A percentile compares a stretch with the other conserved stretches of the same genome.
phyloP scores from a whole-genome alignment of 2,888 invertebrate species.

The Helobdella robusta region DNA sequence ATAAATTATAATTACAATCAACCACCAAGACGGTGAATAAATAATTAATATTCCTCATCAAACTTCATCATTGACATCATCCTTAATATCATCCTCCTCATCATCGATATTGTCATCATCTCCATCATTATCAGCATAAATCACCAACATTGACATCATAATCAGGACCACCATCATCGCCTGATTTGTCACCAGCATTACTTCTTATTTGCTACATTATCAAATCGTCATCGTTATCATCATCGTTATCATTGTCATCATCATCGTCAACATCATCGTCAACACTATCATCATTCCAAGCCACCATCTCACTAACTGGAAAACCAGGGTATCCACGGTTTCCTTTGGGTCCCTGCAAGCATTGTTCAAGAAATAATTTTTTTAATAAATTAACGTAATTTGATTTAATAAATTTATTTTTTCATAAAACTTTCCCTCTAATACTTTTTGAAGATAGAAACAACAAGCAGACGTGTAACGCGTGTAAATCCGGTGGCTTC shows the following conservation, averaged over 20 bases:
- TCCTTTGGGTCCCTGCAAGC: slow-evolving; percentile 3
- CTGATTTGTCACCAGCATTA: slow-evolving; percentile 5
- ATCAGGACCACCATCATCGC: slow-evolving; percentile 12
- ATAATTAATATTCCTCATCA: neutral
- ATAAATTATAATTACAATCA: too few species aligned
- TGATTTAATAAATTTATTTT: too few species aligned
- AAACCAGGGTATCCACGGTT: neutral
- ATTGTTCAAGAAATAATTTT: too few species aligned
- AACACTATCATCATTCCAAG: neutral
- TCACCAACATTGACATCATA: slow-evolving; percentile 6
- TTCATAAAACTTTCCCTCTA: too few species aligned
- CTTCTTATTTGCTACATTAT: too few species aligned
- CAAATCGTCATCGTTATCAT: too few species aligned
- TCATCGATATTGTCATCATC: neutral
- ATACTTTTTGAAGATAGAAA: too few species aligned
- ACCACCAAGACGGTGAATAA: too few species aligned
- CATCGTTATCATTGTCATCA: slow-evolving; percentile 18
- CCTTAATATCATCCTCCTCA: neutral
- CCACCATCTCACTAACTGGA: neutral
- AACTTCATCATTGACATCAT: neutral
- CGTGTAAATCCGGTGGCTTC: too few species aligned
- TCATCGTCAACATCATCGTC: slow-evolving; percentile 14
- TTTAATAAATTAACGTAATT: too few species aligned
- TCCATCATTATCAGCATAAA: neutral
- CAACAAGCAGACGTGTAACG: too few species aligned